Evolutionary conservation across 2,113 vertebrate species (phyloP), one percentile per base, ranked within the genome.

Genomic region (Toxotes chatareus): DNA sequence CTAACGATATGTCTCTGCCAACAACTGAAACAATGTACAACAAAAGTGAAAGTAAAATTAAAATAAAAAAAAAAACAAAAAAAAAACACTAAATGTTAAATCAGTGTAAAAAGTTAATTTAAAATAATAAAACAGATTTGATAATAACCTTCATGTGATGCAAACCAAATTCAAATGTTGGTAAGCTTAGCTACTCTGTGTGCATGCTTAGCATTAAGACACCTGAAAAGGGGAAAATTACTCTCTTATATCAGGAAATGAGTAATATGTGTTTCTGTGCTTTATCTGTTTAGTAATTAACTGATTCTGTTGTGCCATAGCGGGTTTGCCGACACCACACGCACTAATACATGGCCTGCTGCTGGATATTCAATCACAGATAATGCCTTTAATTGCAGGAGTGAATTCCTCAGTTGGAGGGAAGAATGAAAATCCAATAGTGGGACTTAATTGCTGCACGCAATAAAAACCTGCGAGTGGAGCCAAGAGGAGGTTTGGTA

Each of bases 351-450:
- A 47, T 12, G 2, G 63, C 64, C 73, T 56, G 64, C 17, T 69
- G 65, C 56, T 42, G 46, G 51, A 66, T 19, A 40, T 61, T 70
- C 27, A 64, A 47, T 89, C 66, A 62, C 7, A 65, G 69, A 77
- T 53, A 81, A 79, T 64, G 56, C 7, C 32, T 81, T 68, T 70
- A 65, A 81, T 78, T 59, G 55, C 49, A 60, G 17, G 14, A 78
- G 73, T 19, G n/a, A 40, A 79, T 56, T 79, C 38, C 34, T 60
- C 36, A 3, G 7, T 64, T 62, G 62, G 64, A 71, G 46, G 51
- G 6, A 38, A n/a, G 62, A 80, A 49, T 36, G 21, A 66, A 73
- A 66, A 70, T 65, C 38, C 69, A 63, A 82, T 42, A 42, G 19
- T 23, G 36, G 16, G 44, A 60, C 27, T 82, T 55, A 32, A 75